Evolutionary conservation across 2,113 vertebrate species (phyloP).

Genomic region (Centropus unirufus): DNA sequence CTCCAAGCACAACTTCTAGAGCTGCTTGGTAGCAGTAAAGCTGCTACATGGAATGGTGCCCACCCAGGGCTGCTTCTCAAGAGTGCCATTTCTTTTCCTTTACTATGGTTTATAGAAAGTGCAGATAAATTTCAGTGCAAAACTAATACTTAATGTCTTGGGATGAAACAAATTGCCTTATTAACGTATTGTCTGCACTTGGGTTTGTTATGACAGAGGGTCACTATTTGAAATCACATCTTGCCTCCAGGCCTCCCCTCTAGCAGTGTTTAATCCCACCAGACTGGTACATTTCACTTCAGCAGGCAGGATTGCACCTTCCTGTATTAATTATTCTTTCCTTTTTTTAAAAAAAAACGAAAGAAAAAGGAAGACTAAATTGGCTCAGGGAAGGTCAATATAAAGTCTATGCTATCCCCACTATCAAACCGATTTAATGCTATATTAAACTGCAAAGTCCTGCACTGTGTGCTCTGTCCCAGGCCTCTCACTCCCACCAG

Average conservation of each 20-base stretch:
- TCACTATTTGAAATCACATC: not conserved
- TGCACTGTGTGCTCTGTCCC: not conserved
- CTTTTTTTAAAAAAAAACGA: not conserved
- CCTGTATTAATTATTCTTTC: not conserved
- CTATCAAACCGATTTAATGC: not conserved
- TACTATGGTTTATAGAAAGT: not conserved
- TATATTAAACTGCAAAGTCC: not conserved
- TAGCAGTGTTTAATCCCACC: not conserved
- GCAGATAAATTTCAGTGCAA: not conserved
- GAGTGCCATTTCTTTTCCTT: not conserved
- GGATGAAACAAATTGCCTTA: not conserved
- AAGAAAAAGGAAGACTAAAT: fast-evolving
- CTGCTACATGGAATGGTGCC: not conserved
- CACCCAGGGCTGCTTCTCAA: not conserved
- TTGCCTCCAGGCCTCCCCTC: not conserved
- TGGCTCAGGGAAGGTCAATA: not conserved
- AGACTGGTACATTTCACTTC: not conserved
- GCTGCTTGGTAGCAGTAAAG: not conserved
- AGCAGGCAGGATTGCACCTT: not conserved
- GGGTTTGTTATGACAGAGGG: not conserved
- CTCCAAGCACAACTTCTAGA: no score
- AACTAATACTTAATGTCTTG: not conserved
- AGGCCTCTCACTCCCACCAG: no score
- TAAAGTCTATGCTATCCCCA: not conserved
- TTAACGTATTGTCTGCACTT: not conserved